Evolutionary conservation across 1,140 invertebrate genomes (phyloP), one percentile per base, ranked within the genome.

Genomic region (Eciton burchellii): DNA sequence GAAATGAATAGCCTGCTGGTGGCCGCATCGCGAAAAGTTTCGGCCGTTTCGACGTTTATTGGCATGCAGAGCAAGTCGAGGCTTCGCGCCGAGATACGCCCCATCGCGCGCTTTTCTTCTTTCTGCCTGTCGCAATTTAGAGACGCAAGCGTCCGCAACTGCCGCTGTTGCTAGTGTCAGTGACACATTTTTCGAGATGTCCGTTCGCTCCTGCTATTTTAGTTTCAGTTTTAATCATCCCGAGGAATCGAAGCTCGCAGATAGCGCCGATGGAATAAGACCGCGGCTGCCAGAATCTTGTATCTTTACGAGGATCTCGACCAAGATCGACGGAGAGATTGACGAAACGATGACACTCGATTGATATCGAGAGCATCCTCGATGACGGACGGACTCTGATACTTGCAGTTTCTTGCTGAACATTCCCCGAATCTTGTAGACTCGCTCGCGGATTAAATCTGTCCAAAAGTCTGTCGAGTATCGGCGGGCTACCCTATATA

Each of bases 1-100:
- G n/a, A n/a, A 41, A 70, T 65, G 62, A 59, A 43, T 54, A 19
- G 47, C 21, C 35, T 19, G 41, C 11, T 47, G 41, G 45, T 74
- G 84, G 79, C 84, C 82, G 59, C 79, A 77, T 21, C 52, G 45
- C 73, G 84, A 56, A 63, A 84, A 74, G 57, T 74, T 74, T 49
- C 57, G 72, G 57, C 26, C 56, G 47, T 45, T n/a, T n/a, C 74
- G 35, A 54, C 45, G 16, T 56, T 77, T 66, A 77, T 56, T 77
- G 62, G 35, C 63, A 77, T 77, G 62, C 47, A 54, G 26, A 68
- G n/a, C 52, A 65, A 56, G 62, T 68, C 29, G 14, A 8, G 49
- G 52, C 35, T 43, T n/a, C 26, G 63, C 62, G 16, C 41, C 71
- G 26, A 16, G 29, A 0, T 65, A 19, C 47, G 77, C 41, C 26